phyloP scores from a whole-genome alignment of 2,888 invertebrate species.

The Latrodectus hesperus region DNA sequence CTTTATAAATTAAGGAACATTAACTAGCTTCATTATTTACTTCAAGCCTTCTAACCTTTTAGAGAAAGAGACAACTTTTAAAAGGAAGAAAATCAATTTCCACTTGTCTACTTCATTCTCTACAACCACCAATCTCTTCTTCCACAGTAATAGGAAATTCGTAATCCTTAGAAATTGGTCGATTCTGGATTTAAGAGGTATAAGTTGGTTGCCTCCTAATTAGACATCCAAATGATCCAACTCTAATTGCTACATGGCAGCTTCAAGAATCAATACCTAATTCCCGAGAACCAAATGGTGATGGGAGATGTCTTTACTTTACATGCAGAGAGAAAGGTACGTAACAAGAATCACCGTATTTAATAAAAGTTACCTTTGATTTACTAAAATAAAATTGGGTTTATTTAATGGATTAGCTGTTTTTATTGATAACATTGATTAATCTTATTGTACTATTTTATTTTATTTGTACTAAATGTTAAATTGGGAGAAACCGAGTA shows the following conservation, averaged over 20 bases:
- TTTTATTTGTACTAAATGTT: no score
- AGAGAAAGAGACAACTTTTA: background rate
- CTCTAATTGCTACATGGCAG: conserved; percentile 53
- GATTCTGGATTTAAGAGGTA: conserved; percentile 23
- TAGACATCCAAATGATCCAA: conserved; percentile 54
- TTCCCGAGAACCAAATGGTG: background rate
- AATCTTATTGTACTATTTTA: no score
- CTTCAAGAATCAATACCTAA: conserved; percentile 33
- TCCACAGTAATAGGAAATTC: conserved; percentile 15
- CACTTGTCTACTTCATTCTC: conserved; percentile 14
- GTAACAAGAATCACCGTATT: no score
- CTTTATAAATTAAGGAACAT: no score
- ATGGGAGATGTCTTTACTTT: background rate
- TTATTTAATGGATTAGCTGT: no score
- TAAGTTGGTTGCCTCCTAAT: conserved; percentile 45
- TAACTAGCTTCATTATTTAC: no score
- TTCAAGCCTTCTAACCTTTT: no score
- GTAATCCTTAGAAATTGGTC: conserved; percentile 44
- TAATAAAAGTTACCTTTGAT: no score
- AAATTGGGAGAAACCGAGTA: no score
- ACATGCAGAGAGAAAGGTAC: no score
- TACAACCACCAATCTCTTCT: conserved; percentile 2
- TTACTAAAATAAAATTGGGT: no score
- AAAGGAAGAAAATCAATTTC: conserved; percentile 29
- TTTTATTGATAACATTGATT: no score